Percentiles rank a stretch among this genome's conserved stretches.
Conservation (phyloP, 2,888 invertebrate genomes). For the Cephus sareptanus region DNA sequence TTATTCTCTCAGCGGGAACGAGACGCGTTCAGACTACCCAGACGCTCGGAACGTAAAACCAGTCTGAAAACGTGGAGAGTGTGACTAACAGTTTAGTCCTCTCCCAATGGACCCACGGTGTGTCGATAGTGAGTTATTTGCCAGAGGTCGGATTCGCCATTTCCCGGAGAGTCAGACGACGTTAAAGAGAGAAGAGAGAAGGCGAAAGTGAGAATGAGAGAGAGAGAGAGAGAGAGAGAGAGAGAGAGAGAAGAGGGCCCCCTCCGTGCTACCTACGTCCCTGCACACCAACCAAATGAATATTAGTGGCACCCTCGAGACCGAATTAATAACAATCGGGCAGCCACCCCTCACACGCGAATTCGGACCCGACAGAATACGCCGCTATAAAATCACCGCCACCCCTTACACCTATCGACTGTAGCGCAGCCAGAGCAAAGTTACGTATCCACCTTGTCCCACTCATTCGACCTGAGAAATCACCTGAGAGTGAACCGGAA, state of each 20-base stretch:
- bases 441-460: conserved; percentile 36
- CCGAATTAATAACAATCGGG: conserved; percentile 59
- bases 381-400: background rate
- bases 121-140: conserved; percentile 63
- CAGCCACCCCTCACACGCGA: conserved; percentile 18
- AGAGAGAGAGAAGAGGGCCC: background rate
- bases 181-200: conserved; percentile 8
- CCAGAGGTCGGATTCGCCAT: conserved; percentile 19
- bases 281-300: conserved; percentile 55
- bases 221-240: conserved; percentile 20
- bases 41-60: background rate
- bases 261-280: conserved; percentile 23
- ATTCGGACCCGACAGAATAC: background rate
- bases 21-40: background rate
- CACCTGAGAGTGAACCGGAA: background rate
- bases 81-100: background rate
- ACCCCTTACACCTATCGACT: conserved; percentile 3
- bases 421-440: conserved; percentile 21
- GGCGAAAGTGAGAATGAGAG: conserved; percentile 17
- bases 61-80: background rate
- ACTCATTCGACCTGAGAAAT: conserved; percentile 3
- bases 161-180: background rate
- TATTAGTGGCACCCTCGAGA: conserved; percentile 62
- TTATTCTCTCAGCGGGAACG: background rate
- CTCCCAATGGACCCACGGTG: conserved; percentile 40